Evolutionary conservation across 2,113 vertebrate genomes (phyloP).

Genomic region (Sterna hirundo): DNA sequence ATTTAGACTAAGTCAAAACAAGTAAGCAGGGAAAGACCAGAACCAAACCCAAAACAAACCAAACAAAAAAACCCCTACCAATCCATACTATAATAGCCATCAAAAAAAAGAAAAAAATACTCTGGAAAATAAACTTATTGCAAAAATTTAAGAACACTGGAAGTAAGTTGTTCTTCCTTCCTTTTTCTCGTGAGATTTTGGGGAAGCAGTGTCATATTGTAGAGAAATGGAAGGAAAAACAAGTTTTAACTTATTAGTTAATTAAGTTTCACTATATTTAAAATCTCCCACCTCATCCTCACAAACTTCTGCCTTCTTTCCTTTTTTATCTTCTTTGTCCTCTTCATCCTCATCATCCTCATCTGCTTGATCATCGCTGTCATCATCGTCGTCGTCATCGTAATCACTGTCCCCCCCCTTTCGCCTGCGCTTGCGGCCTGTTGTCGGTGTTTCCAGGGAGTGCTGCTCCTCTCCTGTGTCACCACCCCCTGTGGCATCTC

Average conservation of each 20-base stretch:
- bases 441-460: constrained; percentile 66
- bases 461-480: constrained; percentile 80
- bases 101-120: not conserved
- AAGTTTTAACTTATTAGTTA: not conserved
- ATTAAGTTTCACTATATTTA: not conserved
- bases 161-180: not conserved
- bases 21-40: not conserved
- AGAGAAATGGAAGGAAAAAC: not conserved
- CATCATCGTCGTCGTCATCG: constrained; percentile 86
- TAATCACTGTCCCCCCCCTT: constrained; percentile 89
- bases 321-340: constrained; percentile 89
- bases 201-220: not conserved
- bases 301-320: constrained; percentile 86
- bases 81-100: not conserved
- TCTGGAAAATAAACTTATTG: not conserved
- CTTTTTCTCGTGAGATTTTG: not conserved
- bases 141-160: not conserved
- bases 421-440: constrained; percentile 83
- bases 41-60: not conserved
- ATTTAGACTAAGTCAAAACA: not conserved
- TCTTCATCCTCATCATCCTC: constrained; percentile 93
- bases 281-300: constrained; percentile 86
- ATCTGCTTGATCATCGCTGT: constrained; percentile 91
- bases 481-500: constrained; percentile 71
- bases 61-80: not conserved